Evolutionary conservation across 64 coral and sea anemone genomes (phyloP), one percentile per base, ranked within the genome.

Genomic region (Trachythela sp.): DNA sequence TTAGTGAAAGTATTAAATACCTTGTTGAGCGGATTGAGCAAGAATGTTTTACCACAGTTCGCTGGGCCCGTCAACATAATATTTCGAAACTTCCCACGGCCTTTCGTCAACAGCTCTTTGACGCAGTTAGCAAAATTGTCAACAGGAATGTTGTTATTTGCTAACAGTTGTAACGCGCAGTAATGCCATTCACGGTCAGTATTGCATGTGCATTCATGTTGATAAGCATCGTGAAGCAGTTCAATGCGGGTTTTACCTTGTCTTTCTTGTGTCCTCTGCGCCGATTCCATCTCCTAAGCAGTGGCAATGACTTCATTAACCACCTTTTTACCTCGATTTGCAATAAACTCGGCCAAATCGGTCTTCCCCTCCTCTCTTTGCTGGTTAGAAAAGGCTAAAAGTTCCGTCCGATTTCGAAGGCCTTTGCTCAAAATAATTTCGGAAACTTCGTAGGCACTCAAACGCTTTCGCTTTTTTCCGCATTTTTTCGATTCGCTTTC

Each of bases 381-480:
- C n/a, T n/a, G n/a, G n/a, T n/a, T n/a, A n/a, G n/a, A n/a, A n/a
- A n/a, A n/a, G 26, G 68, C 68, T 35, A 72, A 35, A 72, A 72
- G 68, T 72, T 72, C 68, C 26, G 68, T 72, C 26, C 68, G 24
- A 72, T 72, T 72, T 31, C 10, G 68, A 27, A 72, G 68, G 33
- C 68, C 68, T 72, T 72, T 72, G 10, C 0, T 31, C 29, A 72
- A 72, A 35, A 72, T 72, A 24, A 3, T 72, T 4, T 72, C 68
- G 68, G 68, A 14, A 72, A 72, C 68, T 72, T 72, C 33, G 68
- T 72, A 72, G 9, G 68, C 68, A 72, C 68, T 72, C 33, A 72
- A 72, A 26, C 68, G 2, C 33, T 72, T 72, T 72, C 2, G 24
- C 68, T 72, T 72, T 26, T 72, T 72, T 52, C 49, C 49, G 22